These are phyloP conservation scores for Drosophila lacicola DNA, from an alignment of 2,888 invertebrate genomes.

Conservation along the genomic window DNA sequence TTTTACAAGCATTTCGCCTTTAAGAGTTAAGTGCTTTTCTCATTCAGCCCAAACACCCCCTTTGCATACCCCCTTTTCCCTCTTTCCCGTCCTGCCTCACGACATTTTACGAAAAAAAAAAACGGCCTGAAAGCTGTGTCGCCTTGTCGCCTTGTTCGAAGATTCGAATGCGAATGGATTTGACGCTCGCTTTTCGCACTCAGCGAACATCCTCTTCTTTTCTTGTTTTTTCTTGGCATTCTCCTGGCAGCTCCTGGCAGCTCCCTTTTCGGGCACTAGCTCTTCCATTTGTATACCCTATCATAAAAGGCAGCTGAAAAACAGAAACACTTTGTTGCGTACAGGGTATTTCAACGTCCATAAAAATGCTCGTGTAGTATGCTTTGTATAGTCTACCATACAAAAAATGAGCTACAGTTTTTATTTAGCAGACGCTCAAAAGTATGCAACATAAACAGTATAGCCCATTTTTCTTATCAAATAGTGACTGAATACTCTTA, in stretches of 20 bases:
- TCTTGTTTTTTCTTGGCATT: background rate
- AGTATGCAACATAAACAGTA: background rate
- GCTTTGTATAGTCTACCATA: no score
- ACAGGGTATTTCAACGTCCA: no score
- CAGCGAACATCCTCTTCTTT: background rate
- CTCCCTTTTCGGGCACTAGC: background rate
- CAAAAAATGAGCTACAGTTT: no score
- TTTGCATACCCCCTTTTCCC: background rate
- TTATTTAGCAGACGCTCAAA: background rate
- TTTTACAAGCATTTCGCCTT: constrained; percentile 80
- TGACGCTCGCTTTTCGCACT: background rate
- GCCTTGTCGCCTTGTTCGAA: constrained; percentile 14
- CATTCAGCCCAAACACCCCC: constrained; percentile 32
- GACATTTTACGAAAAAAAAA: no score
- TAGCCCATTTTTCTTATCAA: no score
- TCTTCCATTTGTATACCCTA: background rate
- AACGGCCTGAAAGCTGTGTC: constrained; percentile 14
- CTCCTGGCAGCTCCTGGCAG: background rate
- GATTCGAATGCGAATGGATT: background rate
- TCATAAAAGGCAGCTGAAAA: no score
- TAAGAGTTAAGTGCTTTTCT: constrained; percentile 79
- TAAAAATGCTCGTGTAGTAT: no score
- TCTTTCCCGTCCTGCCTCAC: background rate
- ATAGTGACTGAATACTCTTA: no score
- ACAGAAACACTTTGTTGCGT: no score